Evolutionary conservation across 2,888 invertebrate genomes (phyloP), one percentile per base, ranked within the genome.

Genomic region (Margaritifera margaritifera): DNA sequence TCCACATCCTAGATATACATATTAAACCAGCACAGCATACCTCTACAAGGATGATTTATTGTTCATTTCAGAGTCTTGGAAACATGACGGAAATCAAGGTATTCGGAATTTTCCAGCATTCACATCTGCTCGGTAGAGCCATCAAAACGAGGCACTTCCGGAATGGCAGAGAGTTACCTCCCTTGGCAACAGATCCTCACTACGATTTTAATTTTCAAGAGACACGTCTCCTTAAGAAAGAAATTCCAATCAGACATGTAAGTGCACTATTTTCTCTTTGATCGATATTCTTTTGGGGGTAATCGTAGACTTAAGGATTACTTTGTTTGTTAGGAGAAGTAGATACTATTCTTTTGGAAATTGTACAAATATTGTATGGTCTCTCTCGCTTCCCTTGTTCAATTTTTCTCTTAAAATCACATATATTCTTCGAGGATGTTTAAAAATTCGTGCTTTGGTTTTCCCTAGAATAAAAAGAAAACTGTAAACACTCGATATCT

Each of bases 191-290:
- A 11, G 83, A 84, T 56, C 71, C 75, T 11, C 64, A 80, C 42
- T 84, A 82, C 59, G 84, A 84, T 64, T 84, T 82, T 58, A 78
- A 81, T 61, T 83, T 72, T 64, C 81, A 83, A 67, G 80, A 80
- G 60, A 63, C 66, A 27, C 56, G 75, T 8, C 19, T 66, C 8
- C 55, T 69, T 8, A 52, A 56, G 4, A 61, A 69, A 25, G 68
- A 69, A 59, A 58, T 71, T 15, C 22, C 31, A 51, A n/a, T 68
- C 19, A 20, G 64, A 22, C 27, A 50, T 25, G 61, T 69, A 27
- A 54, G 65, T 53, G n/a, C 19, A 53, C 27, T 24, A 22, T 56
- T 22, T 62, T 4, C 5, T 62, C 25, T 62, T 24, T 25, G n/a
- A 19, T 11, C 8, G 2, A 11, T 53, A 51, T 31, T 18, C 24